phyloP scores from a whole-genome alignment of 1,140 invertebrate species.

The Bombus haemorrhoidalis region DNA sequence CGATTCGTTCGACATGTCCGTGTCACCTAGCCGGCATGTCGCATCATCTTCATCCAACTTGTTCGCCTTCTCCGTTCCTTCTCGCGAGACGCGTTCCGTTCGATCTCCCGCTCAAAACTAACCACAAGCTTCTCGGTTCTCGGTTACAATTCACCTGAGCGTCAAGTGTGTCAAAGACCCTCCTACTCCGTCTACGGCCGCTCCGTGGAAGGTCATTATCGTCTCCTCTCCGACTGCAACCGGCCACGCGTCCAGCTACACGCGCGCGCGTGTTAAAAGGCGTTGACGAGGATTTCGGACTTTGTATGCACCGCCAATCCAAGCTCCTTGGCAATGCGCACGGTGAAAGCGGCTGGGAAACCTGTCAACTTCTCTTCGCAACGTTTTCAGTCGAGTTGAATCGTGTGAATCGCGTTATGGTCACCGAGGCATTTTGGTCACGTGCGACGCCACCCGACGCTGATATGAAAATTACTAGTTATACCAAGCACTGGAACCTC shows the following conservation, averaged over 20 bases:
- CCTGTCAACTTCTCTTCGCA: not conserved
- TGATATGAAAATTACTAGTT: not conserved
- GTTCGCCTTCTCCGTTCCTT: slow-evolving; percentile 15
- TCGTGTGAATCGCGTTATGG: not conserved
- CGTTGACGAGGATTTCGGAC: not conserved
- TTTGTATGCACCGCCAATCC: slow-evolving; percentile 25
- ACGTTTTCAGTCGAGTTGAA: not conserved
- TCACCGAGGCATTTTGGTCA: not conserved
- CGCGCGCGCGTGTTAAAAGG: slow-evolving; percentile 13
- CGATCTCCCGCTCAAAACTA: slow-evolving; percentile 80
- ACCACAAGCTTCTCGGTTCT: slow-evolving; percentile 73
- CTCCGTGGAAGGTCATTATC: slow-evolving; percentile 81
- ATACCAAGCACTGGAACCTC: not conserved
- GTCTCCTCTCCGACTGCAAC: slow-evolving; percentile 68
- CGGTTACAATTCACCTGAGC: slow-evolving; percentile 76
- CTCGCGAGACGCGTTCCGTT: slow-evolving; percentile 71
- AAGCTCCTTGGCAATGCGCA: not conserved
- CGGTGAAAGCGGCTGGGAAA: slow-evolving; percentile 37
- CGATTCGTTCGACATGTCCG: slow-evolving; percentile 4
- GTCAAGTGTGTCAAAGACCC: slow-evolving; percentile 82
- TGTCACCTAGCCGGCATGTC: slow-evolving; percentile 18
- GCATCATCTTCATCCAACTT: slow-evolving; percentile 1
- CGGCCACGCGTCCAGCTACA: slow-evolving; percentile 16
- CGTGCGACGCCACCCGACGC: not conserved
- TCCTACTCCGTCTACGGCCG: slow-evolving; percentile 78